These are phyloP conservation scores for Pongo pygmaeus DNA, from an alignment of 2,113 vertebrate species.

Conservation along the genomic window DNA sequence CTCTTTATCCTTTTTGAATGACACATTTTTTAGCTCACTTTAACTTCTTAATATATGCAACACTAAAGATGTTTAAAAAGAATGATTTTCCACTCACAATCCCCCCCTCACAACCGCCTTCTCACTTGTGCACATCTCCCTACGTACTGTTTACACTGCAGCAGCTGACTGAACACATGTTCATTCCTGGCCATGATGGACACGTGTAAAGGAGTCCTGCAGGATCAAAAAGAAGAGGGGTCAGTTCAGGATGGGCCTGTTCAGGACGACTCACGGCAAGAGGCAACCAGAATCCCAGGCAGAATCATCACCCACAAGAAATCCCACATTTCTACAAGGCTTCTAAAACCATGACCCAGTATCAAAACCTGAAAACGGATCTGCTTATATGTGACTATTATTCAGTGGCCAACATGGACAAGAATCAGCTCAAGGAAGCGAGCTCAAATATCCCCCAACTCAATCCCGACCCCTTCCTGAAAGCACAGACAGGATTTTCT, in stretches of 20 bases:
- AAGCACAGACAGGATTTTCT: not conserved
- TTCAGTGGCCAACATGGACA: not conserved
- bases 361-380: not conserved
- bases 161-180: constrained; percentile 94
- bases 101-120: constrained; percentile 51
- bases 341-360: not conserved
- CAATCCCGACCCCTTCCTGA: not conserved
- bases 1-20: not conserved
- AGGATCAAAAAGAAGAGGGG: not conserved
- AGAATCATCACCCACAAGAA: not conserved
- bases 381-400: not conserved
- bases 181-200: constrained; percentile 95
- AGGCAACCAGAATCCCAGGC: not conserved
- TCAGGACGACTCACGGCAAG: not conserved
- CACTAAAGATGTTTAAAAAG: not conserved
- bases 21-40: not conserved
- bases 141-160: constrained; percentile 98
- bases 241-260: not conserved
- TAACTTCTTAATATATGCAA: not conserved
- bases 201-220: constrained; percentile 95
- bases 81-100: constrained; percentile 22
- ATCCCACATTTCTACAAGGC: not conserved
- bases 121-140: not conserved
- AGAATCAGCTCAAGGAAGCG: not conserved
- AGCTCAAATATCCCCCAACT: not conserved